phyloP scores from a whole-genome alignment of 2,888 invertebrate species.

The Brachyptera risi region DNA sequence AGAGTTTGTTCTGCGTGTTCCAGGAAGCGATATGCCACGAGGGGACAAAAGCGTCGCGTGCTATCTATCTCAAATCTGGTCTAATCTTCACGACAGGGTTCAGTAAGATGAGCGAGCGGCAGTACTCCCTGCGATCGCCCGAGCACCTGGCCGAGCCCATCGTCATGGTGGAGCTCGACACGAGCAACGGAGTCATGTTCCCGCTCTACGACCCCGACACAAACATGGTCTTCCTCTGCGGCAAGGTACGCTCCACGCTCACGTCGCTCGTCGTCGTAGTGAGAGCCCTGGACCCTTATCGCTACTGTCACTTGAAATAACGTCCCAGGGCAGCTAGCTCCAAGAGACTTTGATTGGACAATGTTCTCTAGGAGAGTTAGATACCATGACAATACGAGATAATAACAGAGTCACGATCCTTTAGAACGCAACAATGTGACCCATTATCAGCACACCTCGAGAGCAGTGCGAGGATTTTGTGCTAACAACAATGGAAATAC shows the following conservation, averaged over 20 bases:
- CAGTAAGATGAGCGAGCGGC: slow-evolving; percentile 96
- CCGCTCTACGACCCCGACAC: slow-evolving; percentile 96
- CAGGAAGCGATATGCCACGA: slow-evolving; percentile 84
- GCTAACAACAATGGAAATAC: too few relatives aligned
- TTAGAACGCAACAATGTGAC: too few relatives aligned
- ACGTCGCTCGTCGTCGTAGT: too few relatives aligned
- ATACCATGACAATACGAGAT: too few relatives aligned
- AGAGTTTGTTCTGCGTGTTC: neutral
- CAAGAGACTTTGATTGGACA: too few relatives aligned
- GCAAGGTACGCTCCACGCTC: slow-evolving; percentile 63
- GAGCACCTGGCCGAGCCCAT: slow-evolving; percentile 83
- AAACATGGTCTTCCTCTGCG: slow-evolving; percentile 90
- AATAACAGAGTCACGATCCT: too few relatives aligned
- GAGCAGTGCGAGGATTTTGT: too few relatives aligned
- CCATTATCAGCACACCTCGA: too few relatives aligned
- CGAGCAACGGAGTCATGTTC: slow-evolving; percentile 95
- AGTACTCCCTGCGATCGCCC: slow-evolving; percentile 91
- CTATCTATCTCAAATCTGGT: slow-evolving; percentile 86
- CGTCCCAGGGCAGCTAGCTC: too few relatives aligned
- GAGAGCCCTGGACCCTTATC: too few relatives aligned
- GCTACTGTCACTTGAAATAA: too few relatives aligned
- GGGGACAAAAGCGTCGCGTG: slow-evolving; percentile 87
- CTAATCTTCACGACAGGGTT: slow-evolving; percentile 94
- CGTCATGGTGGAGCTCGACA: slow-evolving; percentile 89
- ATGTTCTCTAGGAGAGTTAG: too few relatives aligned